Evolutionary conservation across 1,140 invertebrate genomes (phyloP), one percentile per base, ranked within the genome.

Genomic region (Drosophila micromelanica): DNA sequence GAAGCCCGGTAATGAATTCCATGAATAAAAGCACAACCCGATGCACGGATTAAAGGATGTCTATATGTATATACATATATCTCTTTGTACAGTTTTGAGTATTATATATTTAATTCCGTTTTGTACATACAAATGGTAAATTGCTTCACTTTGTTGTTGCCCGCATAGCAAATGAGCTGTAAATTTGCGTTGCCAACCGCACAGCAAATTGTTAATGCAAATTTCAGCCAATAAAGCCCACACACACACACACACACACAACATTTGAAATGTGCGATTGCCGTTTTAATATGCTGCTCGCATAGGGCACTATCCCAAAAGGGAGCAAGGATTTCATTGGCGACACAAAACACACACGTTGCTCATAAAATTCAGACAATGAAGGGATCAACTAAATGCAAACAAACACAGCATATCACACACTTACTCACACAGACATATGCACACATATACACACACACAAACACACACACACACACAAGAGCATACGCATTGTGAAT

Each of bases 1-100:
- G 49, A 20, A 64, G 55, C 63, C 48, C n/a, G 15, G 59, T 63
- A 82, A 82, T 82, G 71, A 78, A 75, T 82, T 55, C 46, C 71
- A 59, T 60, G 60, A 77, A 78, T 82, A 78, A 78, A 73, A 37
- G 17, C 49, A 27, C 35, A 45, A 11, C 37, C 13, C 37, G 30
- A 23, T 20, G 43, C 61, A n/a, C 2, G 13, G 30, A 43, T 60
- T 17, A 17, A 46, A 52, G 48, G 11, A 65, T 45, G n/a, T 61
- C 32, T 15, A 40, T 23, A 30, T 37, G 4, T 32, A n/a, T 35
- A 15, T 9, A 27, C 15, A 54, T 13, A 27, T 17, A 35, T 52
- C 6, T 37, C 0, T 45, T 9, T 35, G 30, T 54, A 23, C 7
- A 40, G 35, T 13, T 60, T 46, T 60, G 12, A 5, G 23, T 43